Percentiles rank a stretch among this genome's conserved stretches.
phyloP scores from a whole-genome alignment of 2,113 vertebrate species.

The Hyaena hyaena region DNA sequence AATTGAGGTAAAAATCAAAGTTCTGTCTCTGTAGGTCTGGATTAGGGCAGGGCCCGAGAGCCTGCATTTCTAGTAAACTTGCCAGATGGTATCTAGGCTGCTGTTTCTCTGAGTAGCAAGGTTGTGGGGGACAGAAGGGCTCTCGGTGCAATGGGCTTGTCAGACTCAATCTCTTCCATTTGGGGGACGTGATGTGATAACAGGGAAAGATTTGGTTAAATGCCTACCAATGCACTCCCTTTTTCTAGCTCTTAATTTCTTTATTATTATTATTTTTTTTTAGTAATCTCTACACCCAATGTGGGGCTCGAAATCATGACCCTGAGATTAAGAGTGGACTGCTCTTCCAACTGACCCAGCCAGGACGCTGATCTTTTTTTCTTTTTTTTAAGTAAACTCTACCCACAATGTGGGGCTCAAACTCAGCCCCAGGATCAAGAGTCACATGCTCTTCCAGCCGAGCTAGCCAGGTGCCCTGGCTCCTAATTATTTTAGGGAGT shows the following conservation, averaged over 20 bases:
- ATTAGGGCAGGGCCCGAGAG: neutral
- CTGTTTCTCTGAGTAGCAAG: neutral
- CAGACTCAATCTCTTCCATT: neutral
- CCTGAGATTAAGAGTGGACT: neutral
- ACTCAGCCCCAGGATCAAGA: neutral
- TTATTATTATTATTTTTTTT: neutral
- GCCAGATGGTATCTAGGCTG: neutral
- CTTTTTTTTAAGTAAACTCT: neutral
- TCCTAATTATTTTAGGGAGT: conserved; percentile 6
- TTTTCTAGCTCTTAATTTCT: neutral
- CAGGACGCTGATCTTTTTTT: neutral
- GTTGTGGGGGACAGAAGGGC: neutral
- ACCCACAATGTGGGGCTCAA: neutral
- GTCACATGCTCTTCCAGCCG: neutral
- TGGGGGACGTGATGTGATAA: neutral
- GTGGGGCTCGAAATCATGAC: neutral
- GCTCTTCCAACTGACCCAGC: neutral
- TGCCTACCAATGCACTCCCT: neutral
- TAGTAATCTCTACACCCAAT: neutral
- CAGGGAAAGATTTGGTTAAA: neutral
- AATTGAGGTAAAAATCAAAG: neutral
- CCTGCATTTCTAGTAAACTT: neutral
- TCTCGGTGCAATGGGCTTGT: neutral
- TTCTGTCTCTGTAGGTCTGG: neutral
- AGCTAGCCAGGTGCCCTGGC: neutral